A percentile compares a stretch with the other conserved stretches of the same genome.
Conservation (phyloP, 2,797 vertebrate genomes). For the Fringilla coelebs region DNA sequence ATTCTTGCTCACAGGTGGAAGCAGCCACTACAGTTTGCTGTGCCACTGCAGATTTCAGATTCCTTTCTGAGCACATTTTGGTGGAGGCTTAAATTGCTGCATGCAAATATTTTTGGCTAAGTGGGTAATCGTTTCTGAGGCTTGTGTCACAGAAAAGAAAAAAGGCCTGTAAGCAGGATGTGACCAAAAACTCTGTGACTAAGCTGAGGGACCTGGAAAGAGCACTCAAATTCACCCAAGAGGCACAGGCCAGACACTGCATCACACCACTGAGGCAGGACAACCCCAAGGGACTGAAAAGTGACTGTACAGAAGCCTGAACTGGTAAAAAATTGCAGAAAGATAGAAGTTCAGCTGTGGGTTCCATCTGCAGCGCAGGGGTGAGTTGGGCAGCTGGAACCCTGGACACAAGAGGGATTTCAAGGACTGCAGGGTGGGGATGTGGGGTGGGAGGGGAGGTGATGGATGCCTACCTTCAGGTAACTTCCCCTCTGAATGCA, state of each 20-base stretch:
- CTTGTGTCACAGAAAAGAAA: neutral
- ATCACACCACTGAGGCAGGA: neutral
- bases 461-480: constrained; percentile 80
- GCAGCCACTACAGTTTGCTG: neutral
- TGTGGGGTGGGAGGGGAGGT: neutral
- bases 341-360: neutral
- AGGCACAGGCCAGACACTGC: neutral
- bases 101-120: neutral
- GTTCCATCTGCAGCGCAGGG: neutral
- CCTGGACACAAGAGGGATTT: neutral
- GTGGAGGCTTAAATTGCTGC: neutral
- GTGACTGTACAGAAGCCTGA: neutral
- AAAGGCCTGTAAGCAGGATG: neutral
- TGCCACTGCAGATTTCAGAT: neutral
- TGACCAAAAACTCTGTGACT: neutral
- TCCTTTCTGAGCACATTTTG: neutral
- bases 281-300: neutral
- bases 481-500: constrained; percentile 77
- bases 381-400: neutral
- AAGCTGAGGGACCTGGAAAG: neutral
- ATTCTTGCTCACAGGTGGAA: neutral
- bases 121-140: neutral
- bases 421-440: neutral
- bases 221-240: neutral
- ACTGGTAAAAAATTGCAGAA: neutral